phyloP scores from a whole-genome alignment of 2,113 vertebrate species.

The Chascanopsetta lugubris region DNA sequence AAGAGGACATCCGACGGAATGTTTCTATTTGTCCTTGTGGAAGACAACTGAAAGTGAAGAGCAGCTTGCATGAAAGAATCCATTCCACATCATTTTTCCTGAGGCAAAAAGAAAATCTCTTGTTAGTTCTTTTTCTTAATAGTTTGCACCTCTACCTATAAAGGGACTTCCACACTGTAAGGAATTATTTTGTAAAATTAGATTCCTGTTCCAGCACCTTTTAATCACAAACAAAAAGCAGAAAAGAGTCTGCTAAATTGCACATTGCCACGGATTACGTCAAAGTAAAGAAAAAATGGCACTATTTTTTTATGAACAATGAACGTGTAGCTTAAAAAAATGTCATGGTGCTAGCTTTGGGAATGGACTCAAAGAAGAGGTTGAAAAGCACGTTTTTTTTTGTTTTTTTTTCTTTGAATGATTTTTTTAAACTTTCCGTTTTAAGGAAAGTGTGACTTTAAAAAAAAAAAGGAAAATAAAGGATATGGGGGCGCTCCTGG shows the following conservation, averaged over 20 bases:
- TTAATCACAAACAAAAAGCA: conserved; percentile 86
- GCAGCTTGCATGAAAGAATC: conserved; percentile 81
- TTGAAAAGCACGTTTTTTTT: conserved; percentile 80
- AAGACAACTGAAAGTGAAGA: conserved; percentile 77
- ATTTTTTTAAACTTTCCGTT: conserved; percentile 86
- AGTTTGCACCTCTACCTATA: conserved; percentile 87
- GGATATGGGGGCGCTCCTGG: conserved; percentile 77
- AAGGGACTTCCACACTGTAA: conserved; percentile 88
- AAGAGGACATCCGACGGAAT: conserved; percentile 80
- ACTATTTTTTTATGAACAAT: conserved; percentile 90
- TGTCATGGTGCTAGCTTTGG: conserved; percentile 88
- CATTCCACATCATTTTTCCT: conserved; percentile 79
- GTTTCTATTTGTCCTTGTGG: conserved; percentile 73
- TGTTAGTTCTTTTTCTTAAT: conserved; percentile 80
- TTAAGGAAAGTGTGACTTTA: conserved; percentile 86
- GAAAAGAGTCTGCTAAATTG: conserved; percentile 85
- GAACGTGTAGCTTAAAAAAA: conserved; percentile 85
- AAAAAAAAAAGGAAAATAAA: conserved; percentile 69
- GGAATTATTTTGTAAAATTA: conserved; percentile 87
- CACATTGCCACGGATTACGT: conserved; percentile 89
- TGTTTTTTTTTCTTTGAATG: conserved; percentile 75
- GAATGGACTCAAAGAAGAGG: conserved; percentile 84
- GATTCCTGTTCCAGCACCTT: conserved; percentile 89
- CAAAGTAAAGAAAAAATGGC: conserved; percentile 87
- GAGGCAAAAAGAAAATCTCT: conserved; percentile 77